A percentile compares a stretch with the other conserved stretches of the same genome.
These are phyloP conservation scores for Berghia stephanieae DNA, from an alignment of 1,140 invertebrate species.

Conservation along the genomic window DNA sequence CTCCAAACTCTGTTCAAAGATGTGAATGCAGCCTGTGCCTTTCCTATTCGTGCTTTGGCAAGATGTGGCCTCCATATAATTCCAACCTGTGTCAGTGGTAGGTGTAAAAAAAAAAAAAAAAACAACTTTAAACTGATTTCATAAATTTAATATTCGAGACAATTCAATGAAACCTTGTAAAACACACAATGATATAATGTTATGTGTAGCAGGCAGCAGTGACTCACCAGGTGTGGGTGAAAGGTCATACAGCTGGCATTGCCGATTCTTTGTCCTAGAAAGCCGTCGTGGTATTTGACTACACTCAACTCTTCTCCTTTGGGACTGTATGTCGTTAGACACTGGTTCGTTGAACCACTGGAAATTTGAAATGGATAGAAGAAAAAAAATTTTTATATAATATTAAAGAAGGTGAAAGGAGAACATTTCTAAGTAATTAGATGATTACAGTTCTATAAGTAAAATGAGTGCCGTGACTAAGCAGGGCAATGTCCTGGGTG, in stretches of 20 bases:
- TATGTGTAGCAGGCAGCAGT: background rate
- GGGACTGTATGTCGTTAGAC: slow-evolving; percentile 81
- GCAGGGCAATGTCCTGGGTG: too few species aligned
- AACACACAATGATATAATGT: background rate
- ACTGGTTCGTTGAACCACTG: slow-evolving; percentile 85
- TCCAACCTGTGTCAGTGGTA: background rate
- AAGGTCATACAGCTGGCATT: slow-evolving; percentile 86
- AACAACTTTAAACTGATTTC: background rate
- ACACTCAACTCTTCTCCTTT: slow-evolving; percentile 74
- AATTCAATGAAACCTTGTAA: background rate
- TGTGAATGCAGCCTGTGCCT: too few species aligned
- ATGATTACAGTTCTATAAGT: background rate
- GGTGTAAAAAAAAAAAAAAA: background rate
- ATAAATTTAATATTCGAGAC: background rate
- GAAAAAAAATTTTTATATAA: background rate
- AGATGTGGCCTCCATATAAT: background rate
- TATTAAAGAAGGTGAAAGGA: background rate
- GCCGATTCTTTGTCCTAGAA: slow-evolving; percentile 86
- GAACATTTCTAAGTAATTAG: background rate
- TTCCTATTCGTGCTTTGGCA: background rate
- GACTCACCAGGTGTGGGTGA: slow-evolving; percentile 80
- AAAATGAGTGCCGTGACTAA: background rate
- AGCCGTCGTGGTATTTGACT: slow-evolving; percentile 89
- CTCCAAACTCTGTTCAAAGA: too few species aligned
- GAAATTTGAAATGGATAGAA: slow-evolving; percentile 32